phyloP scores from a whole-genome alignment of 2,113 vertebrate genomes.

The Urocitellus parryii region DNA sequence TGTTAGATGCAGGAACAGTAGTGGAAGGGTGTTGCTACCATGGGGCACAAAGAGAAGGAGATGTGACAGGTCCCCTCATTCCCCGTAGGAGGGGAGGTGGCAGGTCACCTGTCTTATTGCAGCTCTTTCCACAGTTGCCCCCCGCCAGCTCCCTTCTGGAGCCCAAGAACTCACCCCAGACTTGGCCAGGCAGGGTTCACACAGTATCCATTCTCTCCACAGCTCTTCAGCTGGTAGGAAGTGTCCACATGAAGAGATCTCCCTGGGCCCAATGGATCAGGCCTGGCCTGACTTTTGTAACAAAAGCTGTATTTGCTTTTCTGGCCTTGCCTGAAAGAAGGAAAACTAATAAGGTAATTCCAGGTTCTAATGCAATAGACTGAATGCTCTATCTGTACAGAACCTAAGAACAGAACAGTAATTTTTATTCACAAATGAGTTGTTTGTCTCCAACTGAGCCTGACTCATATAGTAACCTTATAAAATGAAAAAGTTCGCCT shows the following conservation, averaged over 20 bases:
- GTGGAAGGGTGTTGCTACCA: background rate
- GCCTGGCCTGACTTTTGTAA: background rate
- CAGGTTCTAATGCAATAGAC: background rate
- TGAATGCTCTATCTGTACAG: background rate
- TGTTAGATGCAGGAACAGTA: background rate
- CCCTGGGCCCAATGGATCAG: background rate
- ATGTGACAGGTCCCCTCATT: background rate
- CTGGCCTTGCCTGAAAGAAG: background rate
- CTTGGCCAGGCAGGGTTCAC: too few species aligned
- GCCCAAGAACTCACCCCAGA: background rate
- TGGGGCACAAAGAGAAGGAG: background rate
- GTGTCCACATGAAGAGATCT: background rate
- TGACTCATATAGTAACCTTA: constrained; percentile 74
- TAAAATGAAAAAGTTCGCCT: constrained; percentile 29
- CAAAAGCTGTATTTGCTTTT: background rate
- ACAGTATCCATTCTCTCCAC: background rate
- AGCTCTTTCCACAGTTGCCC: too few species aligned
- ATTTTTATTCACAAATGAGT: constrained; percentile 65
- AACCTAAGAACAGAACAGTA: background rate
- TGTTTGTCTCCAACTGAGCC: constrained; percentile 58
- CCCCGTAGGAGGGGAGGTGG: background rate
- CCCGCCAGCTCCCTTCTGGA: background rate
- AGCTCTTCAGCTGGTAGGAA: too few species aligned
- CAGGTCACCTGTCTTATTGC: too few species aligned
- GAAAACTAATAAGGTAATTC: background rate